Conservation (phyloP, 2,888 invertebrate genomes). For the Aporophyla nigra region DNA sequence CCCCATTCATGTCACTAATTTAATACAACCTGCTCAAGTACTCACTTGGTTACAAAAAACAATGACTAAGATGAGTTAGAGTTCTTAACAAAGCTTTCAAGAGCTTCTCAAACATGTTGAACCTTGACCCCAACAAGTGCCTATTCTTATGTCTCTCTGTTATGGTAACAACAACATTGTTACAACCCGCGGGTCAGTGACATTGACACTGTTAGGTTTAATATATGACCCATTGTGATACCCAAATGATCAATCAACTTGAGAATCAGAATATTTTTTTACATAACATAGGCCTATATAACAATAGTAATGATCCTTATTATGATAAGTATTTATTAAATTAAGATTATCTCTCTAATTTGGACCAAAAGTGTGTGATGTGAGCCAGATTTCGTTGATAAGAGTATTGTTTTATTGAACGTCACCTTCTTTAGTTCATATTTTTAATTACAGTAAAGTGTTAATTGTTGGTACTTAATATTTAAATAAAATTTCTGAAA, state of each 20-base stretch:
- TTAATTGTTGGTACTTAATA: conserved; percentile 1
- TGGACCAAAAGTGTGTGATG: conserved; percentile 38
- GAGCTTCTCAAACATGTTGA: conserved; percentile 21
- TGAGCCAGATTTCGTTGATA: conserved; percentile 45
- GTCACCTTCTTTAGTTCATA: background rate
- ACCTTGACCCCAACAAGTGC: conserved; percentile 52
- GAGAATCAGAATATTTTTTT: conserved; percentile 47
- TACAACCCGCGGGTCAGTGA: conserved; percentile 68
- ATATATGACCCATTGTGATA: conserved; percentile 64
- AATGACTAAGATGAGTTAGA: background rate
- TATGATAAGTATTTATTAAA: conserved; percentile 53
- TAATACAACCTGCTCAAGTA: background rate
- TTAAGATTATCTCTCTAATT: conserved; percentile 34
- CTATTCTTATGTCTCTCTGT: conserved; percentile 40
- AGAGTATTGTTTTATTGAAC: conserved; percentile 24
- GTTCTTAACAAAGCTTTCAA: conserved; percentile 15
- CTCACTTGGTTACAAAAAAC: background rate
- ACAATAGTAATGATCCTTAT: conserved; percentile 53
- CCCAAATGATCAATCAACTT: conserved; percentile 62
- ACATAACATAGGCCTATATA: conserved; percentile 53
- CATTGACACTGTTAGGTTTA: conserved; percentile 74
- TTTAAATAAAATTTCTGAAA: background rate
- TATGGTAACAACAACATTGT: conserved; percentile 50
- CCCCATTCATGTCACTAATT: background rate
- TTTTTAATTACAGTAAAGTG: conserved; percentile 21